Evolutionary conservation across 1,140 invertebrate species (phyloP).

Genomic region (Drosophila sulfurigaster): DNA sequence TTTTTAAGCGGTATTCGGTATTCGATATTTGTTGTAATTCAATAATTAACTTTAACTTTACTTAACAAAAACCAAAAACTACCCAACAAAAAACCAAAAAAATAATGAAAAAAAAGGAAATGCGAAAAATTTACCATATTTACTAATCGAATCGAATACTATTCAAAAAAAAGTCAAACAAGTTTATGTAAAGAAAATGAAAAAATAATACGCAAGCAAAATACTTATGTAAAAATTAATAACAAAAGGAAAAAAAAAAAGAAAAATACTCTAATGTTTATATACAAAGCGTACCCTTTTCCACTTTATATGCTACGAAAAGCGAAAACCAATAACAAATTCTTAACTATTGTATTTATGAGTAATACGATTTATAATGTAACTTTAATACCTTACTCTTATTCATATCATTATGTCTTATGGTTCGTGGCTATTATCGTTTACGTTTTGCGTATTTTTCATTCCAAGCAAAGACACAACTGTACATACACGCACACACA

Average conservation of each 20-base stretch:
- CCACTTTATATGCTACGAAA: constrained; percentile 73
- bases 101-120: constrained; percentile 18
- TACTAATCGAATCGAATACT: constrained; percentile 66
- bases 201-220: constrained; percentile 42
- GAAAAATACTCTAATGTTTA: constrained; percentile 46
- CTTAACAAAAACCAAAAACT: constrained; percentile 38
- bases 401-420: constrained; percentile 12
- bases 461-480: constrained; percentile 14
- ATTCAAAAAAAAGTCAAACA: constrained; percentile 48
- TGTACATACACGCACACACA: constrained; percentile 24
- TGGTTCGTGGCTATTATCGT: constrained; percentile 8
- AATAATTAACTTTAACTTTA: constrained; percentile 71
- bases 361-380: constrained; percentile 53
- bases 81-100: constrained; percentile 43
- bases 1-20: constrained; percentile 70
- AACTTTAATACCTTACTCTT: constrained; percentile 21
- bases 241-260: constrained; percentile 17
- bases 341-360: constrained; percentile 68
- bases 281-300: constrained; percentile 70
- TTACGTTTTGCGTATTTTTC: constrained; percentile 15
- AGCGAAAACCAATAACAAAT: constrained; percentile 47
- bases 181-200: constrained; percentile 32
- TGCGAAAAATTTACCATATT: constrained; percentile 59
- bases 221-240: constrained; percentile 49
- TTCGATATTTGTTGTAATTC: constrained; percentile 76